Conservation (phyloP, 2,888 invertebrate species). For the Notodonta ziczac region DNA sequence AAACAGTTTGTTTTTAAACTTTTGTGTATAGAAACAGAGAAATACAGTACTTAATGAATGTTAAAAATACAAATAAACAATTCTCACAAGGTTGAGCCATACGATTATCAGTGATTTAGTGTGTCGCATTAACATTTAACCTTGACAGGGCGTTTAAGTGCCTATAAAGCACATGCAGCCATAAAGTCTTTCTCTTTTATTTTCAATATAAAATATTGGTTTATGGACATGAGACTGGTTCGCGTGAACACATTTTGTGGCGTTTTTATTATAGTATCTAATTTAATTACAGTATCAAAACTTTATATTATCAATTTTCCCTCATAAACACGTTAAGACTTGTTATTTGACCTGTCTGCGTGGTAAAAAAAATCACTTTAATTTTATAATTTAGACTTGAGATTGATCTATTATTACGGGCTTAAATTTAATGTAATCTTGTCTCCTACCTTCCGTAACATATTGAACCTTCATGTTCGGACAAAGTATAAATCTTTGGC, state of each 20-base stretch:
- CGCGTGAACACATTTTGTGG: neutral
- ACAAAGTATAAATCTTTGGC: no score
- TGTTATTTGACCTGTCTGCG: neutral
- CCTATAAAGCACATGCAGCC: conserved; percentile 14
- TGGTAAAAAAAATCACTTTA: no score
- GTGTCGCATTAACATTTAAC: conserved; percentile 26
- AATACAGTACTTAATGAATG: neutral
- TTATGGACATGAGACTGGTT: neutral
- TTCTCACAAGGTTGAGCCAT: conserved; percentile 15
- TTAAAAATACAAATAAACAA: neutral
- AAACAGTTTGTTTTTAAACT: neutral
- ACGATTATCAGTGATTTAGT: conserved; percentile 28
- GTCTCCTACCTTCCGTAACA: no score
- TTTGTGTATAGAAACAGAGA: no score
- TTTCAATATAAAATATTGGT: conserved; percentile 9
- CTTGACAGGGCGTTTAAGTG: conserved; percentile 18
- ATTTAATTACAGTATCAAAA: neutral
- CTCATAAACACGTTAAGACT: neutral
- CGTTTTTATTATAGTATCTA: neutral
- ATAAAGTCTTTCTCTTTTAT: conserved; percentile 15
- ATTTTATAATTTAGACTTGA: no score
- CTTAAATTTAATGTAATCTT: no score
- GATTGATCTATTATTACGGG: no score
- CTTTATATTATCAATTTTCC: neutral
- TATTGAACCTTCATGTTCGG: no score